Conservation (phyloP, 2,113 vertebrate genomes). For the Pycnonotus jocosus region DNA sequence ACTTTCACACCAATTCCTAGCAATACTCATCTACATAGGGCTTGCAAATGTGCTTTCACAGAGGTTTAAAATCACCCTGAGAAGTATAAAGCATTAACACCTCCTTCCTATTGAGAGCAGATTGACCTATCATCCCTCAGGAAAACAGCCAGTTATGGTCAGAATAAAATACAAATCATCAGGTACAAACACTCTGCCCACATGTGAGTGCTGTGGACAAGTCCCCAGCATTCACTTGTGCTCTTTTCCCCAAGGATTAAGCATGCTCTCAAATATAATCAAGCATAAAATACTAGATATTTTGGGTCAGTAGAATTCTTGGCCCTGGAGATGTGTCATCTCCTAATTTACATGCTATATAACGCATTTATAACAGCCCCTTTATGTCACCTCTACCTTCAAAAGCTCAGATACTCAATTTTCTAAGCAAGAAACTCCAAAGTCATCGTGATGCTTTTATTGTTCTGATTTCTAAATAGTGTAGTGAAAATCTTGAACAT, state of each 20-base stretch:
- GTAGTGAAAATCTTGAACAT: background rate
- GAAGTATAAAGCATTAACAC: background rate
- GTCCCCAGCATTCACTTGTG: background rate
- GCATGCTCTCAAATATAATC: accelerated
- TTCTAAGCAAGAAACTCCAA: background rate
- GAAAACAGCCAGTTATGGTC: background rate
- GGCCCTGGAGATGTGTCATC: background rate
- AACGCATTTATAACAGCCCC: background rate
- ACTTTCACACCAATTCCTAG: background rate
- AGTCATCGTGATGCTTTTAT: background rate
- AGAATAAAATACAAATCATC: background rate
- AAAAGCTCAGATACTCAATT: background rate
- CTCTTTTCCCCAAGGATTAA: background rate
- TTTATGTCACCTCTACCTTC: background rate
- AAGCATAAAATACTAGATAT: background rate
- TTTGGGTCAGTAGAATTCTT: background rate
- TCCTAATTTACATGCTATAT: background rate
- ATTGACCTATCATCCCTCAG: background rate
- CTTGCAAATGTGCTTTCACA: background rate
- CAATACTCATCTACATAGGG: background rate
- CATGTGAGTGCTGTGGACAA: accelerated
- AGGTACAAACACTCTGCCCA: accelerated
- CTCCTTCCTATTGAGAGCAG: background rate
- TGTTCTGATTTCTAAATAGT: background rate
- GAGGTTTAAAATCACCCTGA: background rate